Base-by-base conservation (phyloP, 2,888 invertebrate species). In the Therioaphis trifolii region DNA sequence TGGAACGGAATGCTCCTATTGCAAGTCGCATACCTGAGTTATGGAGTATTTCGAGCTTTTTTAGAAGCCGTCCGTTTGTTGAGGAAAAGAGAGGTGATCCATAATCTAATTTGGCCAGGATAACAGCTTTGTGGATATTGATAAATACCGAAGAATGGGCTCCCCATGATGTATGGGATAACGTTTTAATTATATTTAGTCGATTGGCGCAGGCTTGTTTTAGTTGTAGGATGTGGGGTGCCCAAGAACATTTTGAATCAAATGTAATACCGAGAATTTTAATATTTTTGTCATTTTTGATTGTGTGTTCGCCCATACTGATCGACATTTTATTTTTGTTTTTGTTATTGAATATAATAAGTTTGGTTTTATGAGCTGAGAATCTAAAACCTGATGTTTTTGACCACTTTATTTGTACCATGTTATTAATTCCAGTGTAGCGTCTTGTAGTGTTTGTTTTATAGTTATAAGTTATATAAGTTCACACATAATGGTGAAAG, bases 121-220 rank as follows among this genome's bases (percentile, higher is more conserved):
- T 71, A 3, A 71, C 5, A 2, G 71, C 24, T 46, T 71, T 71
- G 71, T 71, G 27, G 24, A 71, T 71, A 1, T 46, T 71, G 46
- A 46, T 21, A 24, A 71, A 46, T 46, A 71, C 71, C 0, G 46
- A 72, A 9, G 49, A 29, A 29, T 72, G 49, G 49, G 49, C 71
- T 49, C 49, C 69, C 69, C 49, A 72, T 72, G 71, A 52, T 5
- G 49, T 72, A 29, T 72, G 71, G 0, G 49, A 72, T 49, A 72
- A 4, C 18, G 15, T 71, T 58, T 58, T 24, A 21, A 58, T 58
- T 58, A 58, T 58, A 58, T 58, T 35, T 5, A 35, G 35, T 35
- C 35, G 35, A 35, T 35, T 35, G 35, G 35, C 35, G 35, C 35
- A 46, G 46, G 46, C 46, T 46, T 15, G 46, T 15, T 15, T 46